A percentile compares a stretch with the other conserved stretches of the same genome.
Evolutionary conservation across 2,888 invertebrate species (phyloP).

Genomic region (Iselma pallidipennis): DNA sequence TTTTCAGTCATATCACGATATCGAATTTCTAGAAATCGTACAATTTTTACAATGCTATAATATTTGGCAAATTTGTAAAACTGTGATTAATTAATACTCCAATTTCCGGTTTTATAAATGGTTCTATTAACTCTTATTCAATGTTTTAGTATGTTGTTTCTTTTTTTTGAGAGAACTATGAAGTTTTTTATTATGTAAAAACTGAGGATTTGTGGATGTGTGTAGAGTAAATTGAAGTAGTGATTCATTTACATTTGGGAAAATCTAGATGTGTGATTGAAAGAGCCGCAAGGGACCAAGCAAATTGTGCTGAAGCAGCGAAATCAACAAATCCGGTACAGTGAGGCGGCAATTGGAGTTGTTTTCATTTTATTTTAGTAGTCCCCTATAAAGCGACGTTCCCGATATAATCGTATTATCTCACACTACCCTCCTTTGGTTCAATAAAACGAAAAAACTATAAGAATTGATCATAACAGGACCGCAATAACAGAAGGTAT

Average conservation of each 20-base stretch:
- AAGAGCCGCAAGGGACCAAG: slow-evolving; percentile 48
- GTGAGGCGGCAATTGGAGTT: slow-evolving; percentile 49
- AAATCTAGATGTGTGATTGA: slow-evolving; percentile 47
- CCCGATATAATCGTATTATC: slow-evolving; percentile 54
- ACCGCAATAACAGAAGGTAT: slow-evolving; percentile 34
- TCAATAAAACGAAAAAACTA: slow-evolving; percentile 46
- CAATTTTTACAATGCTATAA: neutral
- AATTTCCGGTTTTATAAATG: neutral
- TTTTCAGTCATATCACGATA: neutral
- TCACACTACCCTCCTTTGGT: slow-evolving; percentile 45
- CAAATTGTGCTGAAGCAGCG: slow-evolving; percentile 42
- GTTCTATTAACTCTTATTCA: neutral
- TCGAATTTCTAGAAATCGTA: neutral
- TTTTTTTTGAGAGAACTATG: neutral
- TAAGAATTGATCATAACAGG: slow-evolving; percentile 42
- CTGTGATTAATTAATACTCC: neutral
- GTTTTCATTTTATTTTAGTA: slow-evolving; percentile 55
- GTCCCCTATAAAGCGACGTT: slow-evolving; percentile 50
- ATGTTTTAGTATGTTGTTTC: neutral
- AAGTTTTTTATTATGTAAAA: neutral
- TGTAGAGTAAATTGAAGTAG: slow-evolving; percentile 27
- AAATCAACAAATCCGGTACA: slow-evolving; percentile 47
- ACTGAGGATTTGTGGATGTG: neutral
- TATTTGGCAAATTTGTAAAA: neutral
- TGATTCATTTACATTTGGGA: slow-evolving; percentile 42